Percentiles rank a stretch among this genome's conserved stretches.
Conservation (phyloP, 1,140 invertebrate genomes). For the Protaetia brevitarsis region DNA sequence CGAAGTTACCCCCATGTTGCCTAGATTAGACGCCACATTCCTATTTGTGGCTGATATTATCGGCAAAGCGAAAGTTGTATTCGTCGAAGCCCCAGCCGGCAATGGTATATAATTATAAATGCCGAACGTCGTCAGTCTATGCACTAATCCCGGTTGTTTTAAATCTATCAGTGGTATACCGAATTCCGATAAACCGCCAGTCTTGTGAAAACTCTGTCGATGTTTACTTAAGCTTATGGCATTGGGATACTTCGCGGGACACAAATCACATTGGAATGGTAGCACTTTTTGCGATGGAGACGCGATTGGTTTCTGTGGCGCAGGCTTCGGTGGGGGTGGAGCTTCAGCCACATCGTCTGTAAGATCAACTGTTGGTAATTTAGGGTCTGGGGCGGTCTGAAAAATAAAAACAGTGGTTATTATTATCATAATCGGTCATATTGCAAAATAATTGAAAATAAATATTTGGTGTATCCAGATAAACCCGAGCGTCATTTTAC, state of each 20-base stretch:
- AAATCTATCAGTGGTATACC: conserved; percentile 72
- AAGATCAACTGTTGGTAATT: conserved; percentile 41
- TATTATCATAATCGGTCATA: no score
- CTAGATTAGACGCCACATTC: conserved; percentile 54
- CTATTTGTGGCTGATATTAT: conserved; percentile 67
- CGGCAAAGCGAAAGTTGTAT: conserved; percentile 67
- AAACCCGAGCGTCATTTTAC: conserved; percentile 1
- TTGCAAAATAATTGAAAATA: no score
- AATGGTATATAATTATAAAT: conserved; percentile 72
- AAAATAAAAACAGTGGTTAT: no score
- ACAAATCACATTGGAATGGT: conserved; percentile 64
- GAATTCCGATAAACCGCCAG: conserved; percentile 55
- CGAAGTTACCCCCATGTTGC: conserved; percentile 58
- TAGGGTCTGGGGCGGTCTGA: no score
- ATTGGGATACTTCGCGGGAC: conserved; percentile 67
- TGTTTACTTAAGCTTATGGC: conserved; percentile 63
- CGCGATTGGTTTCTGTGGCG: background rate
- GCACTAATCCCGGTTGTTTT: conserved; percentile 61
- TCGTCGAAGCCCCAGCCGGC: conserved; percentile 60
- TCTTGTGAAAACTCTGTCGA: conserved; percentile 66
- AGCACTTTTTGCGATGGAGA: conserved; percentile 40
- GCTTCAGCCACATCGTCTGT: conserved; percentile 38
- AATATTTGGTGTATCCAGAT: no score
- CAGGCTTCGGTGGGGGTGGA: background rate
- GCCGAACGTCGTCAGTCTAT: conserved; percentile 62